These are phyloP conservation scores for Microdon myrmicae DNA, from an alignment of 2,888 invertebrate genomes.

Conservation along the genomic window DNA sequence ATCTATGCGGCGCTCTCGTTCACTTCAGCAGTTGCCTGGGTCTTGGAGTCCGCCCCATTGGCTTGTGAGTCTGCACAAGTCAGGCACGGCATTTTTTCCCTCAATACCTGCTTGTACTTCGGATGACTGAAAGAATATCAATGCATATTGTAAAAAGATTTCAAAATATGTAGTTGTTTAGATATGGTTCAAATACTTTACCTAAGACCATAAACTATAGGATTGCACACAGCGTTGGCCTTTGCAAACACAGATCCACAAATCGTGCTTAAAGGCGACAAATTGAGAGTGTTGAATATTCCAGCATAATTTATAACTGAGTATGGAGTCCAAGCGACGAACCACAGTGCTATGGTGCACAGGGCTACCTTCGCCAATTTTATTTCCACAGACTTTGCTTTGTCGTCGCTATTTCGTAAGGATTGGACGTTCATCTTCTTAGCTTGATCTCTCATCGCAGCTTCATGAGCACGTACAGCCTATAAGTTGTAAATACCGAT, in stretches of 20 bases:
- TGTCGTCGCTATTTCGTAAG: constrained; percentile 68
- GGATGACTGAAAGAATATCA: constrained; percentile 68
- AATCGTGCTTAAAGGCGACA: constrained; percentile 70
- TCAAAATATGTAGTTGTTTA: constrained; percentile 33
- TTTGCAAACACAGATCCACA: constrained; percentile 73
- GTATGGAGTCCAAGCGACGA: constrained; percentile 76
- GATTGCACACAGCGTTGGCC: constrained; percentile 71
- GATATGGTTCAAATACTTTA: constrained; percentile 28
- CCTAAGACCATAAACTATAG: constrained; percentile 75
- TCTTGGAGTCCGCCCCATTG: constrained; percentile 57
- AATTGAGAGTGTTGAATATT: constrained; percentile 67
- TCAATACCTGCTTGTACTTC: constrained; percentile 72
- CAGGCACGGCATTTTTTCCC: constrained; percentile 73
- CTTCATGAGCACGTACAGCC: constrained; percentile 71
- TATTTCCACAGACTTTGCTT: constrained; percentile 69
- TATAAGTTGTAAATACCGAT: no score
- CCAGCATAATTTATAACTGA: constrained; percentile 70
- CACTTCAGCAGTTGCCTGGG: constrained; percentile 62
- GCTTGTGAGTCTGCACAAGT: constrained; percentile 65
- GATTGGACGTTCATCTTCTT: constrained; percentile 75
- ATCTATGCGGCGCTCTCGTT: constrained; percentile 62
- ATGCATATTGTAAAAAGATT: not conserved
- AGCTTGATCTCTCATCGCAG: constrained; percentile 71
- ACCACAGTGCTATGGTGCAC: constrained; percentile 73
- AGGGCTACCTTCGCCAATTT: constrained; percentile 73